Evolutionary conservation across 2,888 invertebrate species (phyloP).

Genomic region (Drosophila merina): DNA sequence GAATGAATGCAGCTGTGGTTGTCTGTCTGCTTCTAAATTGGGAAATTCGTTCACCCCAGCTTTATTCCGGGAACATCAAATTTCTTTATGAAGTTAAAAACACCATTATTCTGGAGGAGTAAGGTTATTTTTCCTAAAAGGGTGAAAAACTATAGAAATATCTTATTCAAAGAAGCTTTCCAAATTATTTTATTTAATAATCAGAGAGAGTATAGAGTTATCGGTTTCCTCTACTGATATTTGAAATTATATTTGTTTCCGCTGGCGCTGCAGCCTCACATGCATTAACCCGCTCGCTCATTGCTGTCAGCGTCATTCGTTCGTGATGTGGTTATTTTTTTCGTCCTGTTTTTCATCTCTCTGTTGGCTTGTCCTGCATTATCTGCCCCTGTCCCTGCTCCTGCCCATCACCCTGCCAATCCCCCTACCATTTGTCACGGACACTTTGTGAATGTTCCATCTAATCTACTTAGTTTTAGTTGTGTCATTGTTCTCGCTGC

Average conservation of each 20-base stretch:
- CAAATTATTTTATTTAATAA: no score
- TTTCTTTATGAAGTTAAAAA: not conserved
- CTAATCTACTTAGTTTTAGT: constrained; percentile 45
- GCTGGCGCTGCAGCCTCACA: constrained; percentile 62
- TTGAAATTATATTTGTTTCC: constrained; percentile 24
- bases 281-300: constrained; percentile 72
- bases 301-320: constrained; percentile 72
- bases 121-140: not conserved
- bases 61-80: not conserved
- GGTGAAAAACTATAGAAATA: no score
- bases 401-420: no score
- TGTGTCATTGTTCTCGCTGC: constrained; percentile 28
- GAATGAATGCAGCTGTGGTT: constrained; percentile 45
- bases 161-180: no score
- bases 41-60: not conserved
- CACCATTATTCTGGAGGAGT: not conserved
- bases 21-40: constrained; percentile 23
- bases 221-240: not conserved
- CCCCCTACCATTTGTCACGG: constrained; percentile 23
- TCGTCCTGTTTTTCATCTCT: constrained; percentile 23
- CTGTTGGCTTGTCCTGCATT: constrained; percentile 25
- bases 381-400: not conserved
- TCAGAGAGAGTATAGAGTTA: no score
- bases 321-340: constrained; percentile 46
- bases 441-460: constrained; percentile 42